Base-by-base conservation (phyloP, 2,113 vertebrate species). In the Todiramphus chloris region DNA sequence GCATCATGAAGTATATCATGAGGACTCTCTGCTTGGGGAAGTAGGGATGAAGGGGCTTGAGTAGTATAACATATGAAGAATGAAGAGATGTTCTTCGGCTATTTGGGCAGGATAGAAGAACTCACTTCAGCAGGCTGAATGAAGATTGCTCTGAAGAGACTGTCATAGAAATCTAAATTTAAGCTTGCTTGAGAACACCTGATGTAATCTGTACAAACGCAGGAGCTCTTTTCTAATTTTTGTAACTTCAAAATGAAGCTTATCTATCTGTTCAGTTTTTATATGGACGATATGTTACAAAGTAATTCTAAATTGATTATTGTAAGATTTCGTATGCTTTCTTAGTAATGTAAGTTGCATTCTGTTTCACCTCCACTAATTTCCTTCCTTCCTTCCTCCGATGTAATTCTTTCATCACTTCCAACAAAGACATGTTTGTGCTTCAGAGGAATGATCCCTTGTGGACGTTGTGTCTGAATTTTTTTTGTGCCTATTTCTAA, bases 81-180 rank as follows among this genome's bases (percentile, higher is more conserved):
- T 44, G 79, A 86, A 78, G 83, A 90, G 17, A 33, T 8, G 11
- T 46, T 66, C 86, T 70, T 82, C 3, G 5, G 43, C 19, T 59
- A 37, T 68, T 41, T 77, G 95, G 89, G 86, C 83, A 90, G 86
- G 76, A 90, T 94, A 84, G 75, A 94, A 95, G 88, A 90, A 84
- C n/a, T 75, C 74, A 33, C 59, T 81, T 83, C 95, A 89, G 83
- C 89, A 89, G 79, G 66, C 83, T 92, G 83, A 58, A n/a, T 33
- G 81, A 66, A 82, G 51, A 84, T 82, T 46, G 43, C 83, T 83
- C 43, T 93, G 89, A 87, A 67, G 72, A 92, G 93, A 86, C 56
- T 86, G 31, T 70, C 16, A 14, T 74, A 92, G 67, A 69, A 64
- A 63, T 55, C 39, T 55, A 59, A 30, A 28, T 35, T 46, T 48